These are phyloP conservation scores for Cavia porcellus DNA, from an alignment of 2,113 vertebrate genomes.

Conservation along the genomic window DNA sequence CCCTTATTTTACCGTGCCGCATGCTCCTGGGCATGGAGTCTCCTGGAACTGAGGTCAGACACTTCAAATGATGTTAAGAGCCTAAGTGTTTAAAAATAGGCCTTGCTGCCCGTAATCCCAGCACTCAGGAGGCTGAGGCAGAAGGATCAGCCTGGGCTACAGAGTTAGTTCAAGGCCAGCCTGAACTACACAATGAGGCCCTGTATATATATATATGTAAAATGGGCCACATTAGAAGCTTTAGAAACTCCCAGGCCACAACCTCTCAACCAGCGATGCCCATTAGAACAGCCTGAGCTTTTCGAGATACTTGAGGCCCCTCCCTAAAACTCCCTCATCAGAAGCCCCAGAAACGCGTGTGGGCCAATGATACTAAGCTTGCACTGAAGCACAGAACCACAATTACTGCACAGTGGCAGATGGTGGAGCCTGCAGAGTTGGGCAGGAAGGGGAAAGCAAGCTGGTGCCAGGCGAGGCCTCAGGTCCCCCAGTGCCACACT, in stretches of 20 bases:
- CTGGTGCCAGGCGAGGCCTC: neutral
- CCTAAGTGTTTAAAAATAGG: neutral
- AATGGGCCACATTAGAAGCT: neutral
- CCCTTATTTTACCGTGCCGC: neutral
- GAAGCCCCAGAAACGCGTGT: neutral
- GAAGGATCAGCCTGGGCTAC: no score
- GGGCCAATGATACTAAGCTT: neutral
- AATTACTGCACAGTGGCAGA: neutral
- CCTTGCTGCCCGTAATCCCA: no score
- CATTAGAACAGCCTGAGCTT: neutral
- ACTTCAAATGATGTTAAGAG: neutral
- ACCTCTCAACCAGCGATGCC: neutral
- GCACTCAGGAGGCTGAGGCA: no score
- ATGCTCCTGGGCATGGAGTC: neutral
- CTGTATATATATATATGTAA: no score
- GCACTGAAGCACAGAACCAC: neutral
- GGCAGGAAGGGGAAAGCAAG: neutral
- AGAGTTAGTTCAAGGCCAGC: no score
- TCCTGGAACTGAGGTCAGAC: neutral
- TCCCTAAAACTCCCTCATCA: neutral
- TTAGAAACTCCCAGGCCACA: neutral
- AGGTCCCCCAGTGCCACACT: neutral
- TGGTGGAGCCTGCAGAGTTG: neutral
- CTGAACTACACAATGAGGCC: no score
- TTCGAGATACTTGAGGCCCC: neutral